A percentile compares a stretch with the other conserved stretches of the same genome.
These are phyloP conservation scores for Orthosia gothica DNA, from an alignment of 2,888 invertebrate genomes.

Conservation along the genomic window DNA sequence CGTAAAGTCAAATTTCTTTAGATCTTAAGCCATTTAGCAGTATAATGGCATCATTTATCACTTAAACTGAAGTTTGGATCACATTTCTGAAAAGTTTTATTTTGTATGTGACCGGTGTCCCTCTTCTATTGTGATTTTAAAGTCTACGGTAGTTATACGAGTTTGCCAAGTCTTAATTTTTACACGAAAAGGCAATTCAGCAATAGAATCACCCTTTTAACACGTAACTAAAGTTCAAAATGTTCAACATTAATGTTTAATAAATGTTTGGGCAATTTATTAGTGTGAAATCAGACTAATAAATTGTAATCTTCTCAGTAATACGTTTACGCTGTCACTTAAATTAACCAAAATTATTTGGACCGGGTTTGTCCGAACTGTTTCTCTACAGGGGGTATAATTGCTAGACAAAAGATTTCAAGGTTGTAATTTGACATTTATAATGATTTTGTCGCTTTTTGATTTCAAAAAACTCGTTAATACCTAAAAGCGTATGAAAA, in stretches of 20 bases:
- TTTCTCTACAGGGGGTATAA: slow-evolving; percentile 3
- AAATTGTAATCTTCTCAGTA: slow-evolving; percentile 31
- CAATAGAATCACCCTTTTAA: slow-evolving; percentile 4
- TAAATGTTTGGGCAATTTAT: slow-evolving; percentile 34
- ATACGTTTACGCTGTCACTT: slow-evolving; percentile 32
- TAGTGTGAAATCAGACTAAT: slow-evolving; percentile 45
- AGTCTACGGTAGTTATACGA: slow-evolving; percentile 29
- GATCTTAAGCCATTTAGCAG: slow-evolving; percentile 53
- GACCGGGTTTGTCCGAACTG: slow-evolving; percentile 1
- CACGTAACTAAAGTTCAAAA: not conserved
- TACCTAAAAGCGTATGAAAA: not conserved
- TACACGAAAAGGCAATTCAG: slow-evolving; percentile 21
- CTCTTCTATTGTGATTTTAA: slow-evolving; percentile 57
- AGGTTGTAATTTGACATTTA: not conserved
- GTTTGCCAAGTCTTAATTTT: slow-evolving; percentile 45
- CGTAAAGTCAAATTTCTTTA: slow-evolving; percentile 1
- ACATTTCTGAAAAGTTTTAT: slow-evolving; percentile 69
- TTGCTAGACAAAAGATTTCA: not conserved
- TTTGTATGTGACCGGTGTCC: slow-evolving; percentile 58
- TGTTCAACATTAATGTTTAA: slow-evolving; percentile 12
- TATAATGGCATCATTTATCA: slow-evolving; percentile 74
- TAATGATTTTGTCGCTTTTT: not conserved
- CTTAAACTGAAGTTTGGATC: slow-evolving; percentile 69
- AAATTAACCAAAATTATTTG: slow-evolving; percentile 49
- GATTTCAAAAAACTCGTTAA: not conserved